These are phyloP conservation scores for Pogonocherus hispidulus DNA, from an alignment of 2,888 invertebrate species.

Conservation along the genomic window DNA sequence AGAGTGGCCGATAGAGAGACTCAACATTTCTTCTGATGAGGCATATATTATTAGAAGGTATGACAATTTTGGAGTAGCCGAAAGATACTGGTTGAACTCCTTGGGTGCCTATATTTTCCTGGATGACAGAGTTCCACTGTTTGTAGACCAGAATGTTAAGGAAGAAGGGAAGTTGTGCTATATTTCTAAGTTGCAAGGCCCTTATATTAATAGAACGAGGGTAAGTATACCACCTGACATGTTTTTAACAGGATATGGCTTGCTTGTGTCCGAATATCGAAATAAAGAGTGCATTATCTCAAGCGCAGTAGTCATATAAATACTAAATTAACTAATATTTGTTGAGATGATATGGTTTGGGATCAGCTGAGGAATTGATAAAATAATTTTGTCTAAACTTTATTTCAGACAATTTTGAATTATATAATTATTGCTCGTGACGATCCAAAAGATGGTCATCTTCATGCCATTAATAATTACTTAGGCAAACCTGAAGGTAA, in stretches of 20 bases:
- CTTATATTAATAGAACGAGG: conserved; percentile 67
- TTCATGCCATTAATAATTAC: conserved; percentile 74
- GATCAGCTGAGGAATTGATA: no score
- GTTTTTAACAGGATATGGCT: no score
- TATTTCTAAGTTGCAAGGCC: conserved; percentile 71
- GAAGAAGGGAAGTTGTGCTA: conserved; percentile 73
- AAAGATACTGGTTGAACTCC: conserved; percentile 82
- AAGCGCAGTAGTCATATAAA: no score
- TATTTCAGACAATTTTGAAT: conserved; percentile 64
- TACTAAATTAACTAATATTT: no score
- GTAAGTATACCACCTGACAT: no score
- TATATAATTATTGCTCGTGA: conserved; percentile 76
- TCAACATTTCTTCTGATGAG: conserved; percentile 67
- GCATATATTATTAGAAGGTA: conserved; percentile 74
- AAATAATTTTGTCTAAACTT: not conserved
- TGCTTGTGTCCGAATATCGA: no score
- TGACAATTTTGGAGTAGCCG: conserved; percentile 73
- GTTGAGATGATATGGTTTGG: no score
- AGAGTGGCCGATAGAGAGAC: conserved; percentile 77
- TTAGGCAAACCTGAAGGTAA: conserved; percentile 74
- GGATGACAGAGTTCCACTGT: conserved; percentile 76
- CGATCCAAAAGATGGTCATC: conserved; percentile 76
- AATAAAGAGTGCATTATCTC: no score
- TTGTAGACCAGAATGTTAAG: conserved; percentile 77
- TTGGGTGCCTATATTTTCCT: conserved; percentile 78